phyloP scores from a whole-genome alignment of 2,113 vertebrate genomes.

The Macquaria ambigua region DNA sequence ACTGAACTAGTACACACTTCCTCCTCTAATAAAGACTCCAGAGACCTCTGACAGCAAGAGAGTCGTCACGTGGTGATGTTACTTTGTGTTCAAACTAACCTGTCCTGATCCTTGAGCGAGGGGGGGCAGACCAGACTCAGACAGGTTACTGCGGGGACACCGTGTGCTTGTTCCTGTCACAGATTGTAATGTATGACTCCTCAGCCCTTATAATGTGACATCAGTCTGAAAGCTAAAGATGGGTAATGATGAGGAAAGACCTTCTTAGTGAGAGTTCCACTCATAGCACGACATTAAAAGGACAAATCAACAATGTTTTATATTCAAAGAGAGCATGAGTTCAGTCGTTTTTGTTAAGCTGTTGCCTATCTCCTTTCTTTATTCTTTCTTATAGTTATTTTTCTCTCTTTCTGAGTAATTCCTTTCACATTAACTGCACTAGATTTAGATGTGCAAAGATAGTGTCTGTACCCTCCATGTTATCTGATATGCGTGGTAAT shows the following conservation, averaged over 20 bases:
- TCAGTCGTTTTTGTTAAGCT: not conserved
- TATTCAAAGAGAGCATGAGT: not conserved
- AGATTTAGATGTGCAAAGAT: not conserved
- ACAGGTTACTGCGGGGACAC: not conserved
- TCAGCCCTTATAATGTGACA: not conserved
- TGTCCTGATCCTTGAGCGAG: not conserved
- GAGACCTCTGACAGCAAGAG: constrained; percentile 20
- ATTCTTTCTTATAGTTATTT: no score
- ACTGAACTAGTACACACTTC: not conserved
- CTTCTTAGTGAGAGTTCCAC: not conserved
- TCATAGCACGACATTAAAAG: not conserved
- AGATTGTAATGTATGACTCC: not conserved
- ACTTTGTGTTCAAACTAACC: not conserved
- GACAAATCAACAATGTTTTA: not conserved
- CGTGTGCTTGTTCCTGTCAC: not conserved
- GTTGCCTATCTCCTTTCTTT: not conserved
- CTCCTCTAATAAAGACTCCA: constrained; percentile 17
- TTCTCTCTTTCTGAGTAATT: not conserved
- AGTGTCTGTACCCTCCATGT: constrained; percentile 2
- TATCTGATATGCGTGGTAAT: not conserved
- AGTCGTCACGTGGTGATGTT: not conserved
- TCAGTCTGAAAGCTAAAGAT: not conserved
- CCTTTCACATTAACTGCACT: not conserved
- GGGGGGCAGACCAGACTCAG: not conserved
- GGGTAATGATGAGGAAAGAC: not conserved